phyloP scores from a whole-genome alignment of 2,888 invertebrate genomes.

The Nomada hirtipes region DNA sequence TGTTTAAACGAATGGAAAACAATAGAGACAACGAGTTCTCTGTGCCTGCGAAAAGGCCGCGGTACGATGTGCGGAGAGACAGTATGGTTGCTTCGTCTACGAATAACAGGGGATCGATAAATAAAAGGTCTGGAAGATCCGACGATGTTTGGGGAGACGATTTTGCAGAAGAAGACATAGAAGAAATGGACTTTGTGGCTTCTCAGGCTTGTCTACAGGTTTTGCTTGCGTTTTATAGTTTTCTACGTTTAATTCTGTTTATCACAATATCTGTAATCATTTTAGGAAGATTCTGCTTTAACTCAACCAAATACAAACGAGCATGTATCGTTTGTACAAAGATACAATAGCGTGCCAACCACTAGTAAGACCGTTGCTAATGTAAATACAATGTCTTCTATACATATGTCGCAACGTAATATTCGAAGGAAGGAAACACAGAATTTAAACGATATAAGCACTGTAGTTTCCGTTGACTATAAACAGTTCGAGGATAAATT shows the following conservation, averaged over 20 bases:
- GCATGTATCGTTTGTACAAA: not conserved
- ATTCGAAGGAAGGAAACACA: not conserved
- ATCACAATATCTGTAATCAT: not conserved
- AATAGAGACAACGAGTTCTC: constrained; percentile 47
- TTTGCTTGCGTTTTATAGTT: not conserved
- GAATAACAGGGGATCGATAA: constrained; percentile 17
- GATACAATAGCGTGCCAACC: constrained; percentile 34
- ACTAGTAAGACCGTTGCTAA: constrained; percentile 38
- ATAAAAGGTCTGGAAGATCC: constrained; percentile 23
- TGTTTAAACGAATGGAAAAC: constrained; percentile 72
- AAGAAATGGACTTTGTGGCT: constrained; percentile 79
- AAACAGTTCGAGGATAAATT: constrained; percentile 56
- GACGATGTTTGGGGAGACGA: constrained; percentile 81
- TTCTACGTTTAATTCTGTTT: not conserved
- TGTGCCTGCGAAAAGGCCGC: constrained; percentile 69
- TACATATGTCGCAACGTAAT: not conserved
- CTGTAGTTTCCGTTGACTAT: constrained; percentile 44
- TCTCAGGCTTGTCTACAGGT: constrained; percentile 75
- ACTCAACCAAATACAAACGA: constrained; percentile 14
- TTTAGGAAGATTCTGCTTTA: constrained; percentile 22
- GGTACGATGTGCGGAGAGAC: constrained; percentile 48
- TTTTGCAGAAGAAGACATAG: constrained; percentile 77
- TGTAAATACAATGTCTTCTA: not conserved
- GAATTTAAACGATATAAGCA: constrained; percentile 22
- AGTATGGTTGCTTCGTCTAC: not conserved